Evolutionary conservation across 2,888 invertebrate genomes (phyloP), one percentile per base, ranked within the genome.

Genomic region (Parnassius mnemosyne): DNA sequence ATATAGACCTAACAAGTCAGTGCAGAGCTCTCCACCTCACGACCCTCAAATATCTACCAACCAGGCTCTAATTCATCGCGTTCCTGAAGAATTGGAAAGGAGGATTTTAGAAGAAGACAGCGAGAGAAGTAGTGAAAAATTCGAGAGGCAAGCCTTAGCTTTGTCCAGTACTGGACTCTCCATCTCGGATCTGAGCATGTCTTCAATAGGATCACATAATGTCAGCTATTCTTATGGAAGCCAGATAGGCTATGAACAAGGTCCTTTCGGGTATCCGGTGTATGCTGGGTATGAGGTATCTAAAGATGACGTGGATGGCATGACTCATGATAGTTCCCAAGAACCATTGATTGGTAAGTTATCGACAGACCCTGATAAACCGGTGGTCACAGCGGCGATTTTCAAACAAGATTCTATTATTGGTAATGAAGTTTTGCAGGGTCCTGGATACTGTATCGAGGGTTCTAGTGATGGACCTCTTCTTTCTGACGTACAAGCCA

Each of bases 141-240:
- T 80, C 43, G 83, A 84, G 10, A 82, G 76, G 63, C 92, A 87
- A 81, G 85, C 92, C 3, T 77, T 93, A 58, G 93, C 93, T 0
- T 83, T 93, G 59, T 93, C 93, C 25, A 94, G 94, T 74, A 96
- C 96, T 0, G 97, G 97, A 0, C 92, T 97, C 2, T 95, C 96
- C 7, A 96, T 96, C 76, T 97, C 97, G 7, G 96, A 96, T 76
- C 90, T 95, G 0, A 96, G 96, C 75, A 93, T 95, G 76, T 94
- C 95, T 13, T 96, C 96, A 42, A 92, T 93, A 54, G 94, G 94
- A 12, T 94, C 94, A 46, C 94, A 94, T 61, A 95, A 95, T 79
- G 94, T 94, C 12, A 95, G 94, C 65, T 95, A 97, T 80, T 93
- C 94, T 53, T 97, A 97, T 78, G 95, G 96, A 61, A 96, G 95